These are phyloP conservation scores for Ligdia adustata DNA, from an alignment of 2,888 invertebrate genomes.

Conservation along the genomic window DNA sequence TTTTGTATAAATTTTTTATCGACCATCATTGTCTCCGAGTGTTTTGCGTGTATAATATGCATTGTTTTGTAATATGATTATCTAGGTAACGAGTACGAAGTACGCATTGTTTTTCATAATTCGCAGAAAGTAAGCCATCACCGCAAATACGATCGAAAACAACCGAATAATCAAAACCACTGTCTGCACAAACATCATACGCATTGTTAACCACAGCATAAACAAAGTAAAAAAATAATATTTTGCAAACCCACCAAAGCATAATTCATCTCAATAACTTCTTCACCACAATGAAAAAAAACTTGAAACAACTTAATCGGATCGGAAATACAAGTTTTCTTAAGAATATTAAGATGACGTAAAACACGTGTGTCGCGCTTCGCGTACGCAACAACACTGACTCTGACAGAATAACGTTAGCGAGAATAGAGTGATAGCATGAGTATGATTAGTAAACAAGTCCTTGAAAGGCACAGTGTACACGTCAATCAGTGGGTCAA, in stretches of 20 bases:
- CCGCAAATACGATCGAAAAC: too few relatives aligned
- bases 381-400: constrained; percentile 20
- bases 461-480: constrained; percentile 17
- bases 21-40: too few relatives aligned
- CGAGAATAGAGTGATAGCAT: too few relatives aligned
- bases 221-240: constrained; percentile 3
- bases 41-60: too few relatives aligned
- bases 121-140: too few relatives aligned
- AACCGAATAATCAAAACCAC: not conserved
- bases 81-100: too few relatives aligned
- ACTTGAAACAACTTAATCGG: constrained; percentile 7
- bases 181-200: not conserved
- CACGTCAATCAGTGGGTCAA: constrained; percentile 13
- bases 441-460: constrained; percentile 29
- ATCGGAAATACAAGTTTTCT: too few relatives aligned
- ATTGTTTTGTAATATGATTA: too few relatives aligned
- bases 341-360: not conserved
- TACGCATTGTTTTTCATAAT: too few relatives aligned
- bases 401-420: too few relatives aligned
- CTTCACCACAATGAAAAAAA: not conserved
- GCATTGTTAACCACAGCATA: too few relatives aligned
- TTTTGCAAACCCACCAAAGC: constrained; percentile 17
- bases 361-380: constrained; percentile 17
- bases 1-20: too few relatives aligned
- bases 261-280: constrained; percentile 15